A percentile compares a stretch with the other conserved stretches of the same genome.
phyloP scores from a whole-genome alignment of 2,888 invertebrate species.

The Perdita meconis region DNA sequence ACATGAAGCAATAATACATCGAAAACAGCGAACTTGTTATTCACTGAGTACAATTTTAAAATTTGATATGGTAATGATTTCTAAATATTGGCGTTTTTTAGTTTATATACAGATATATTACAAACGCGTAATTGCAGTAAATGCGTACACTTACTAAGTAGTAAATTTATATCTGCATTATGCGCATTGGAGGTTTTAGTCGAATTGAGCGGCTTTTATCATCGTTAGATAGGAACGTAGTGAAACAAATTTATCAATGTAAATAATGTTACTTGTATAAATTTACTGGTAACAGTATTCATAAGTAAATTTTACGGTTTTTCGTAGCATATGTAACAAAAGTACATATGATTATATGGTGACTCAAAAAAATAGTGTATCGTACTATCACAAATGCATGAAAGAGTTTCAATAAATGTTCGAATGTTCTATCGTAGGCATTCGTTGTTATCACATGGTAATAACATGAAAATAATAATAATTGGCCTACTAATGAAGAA shows the following conservation, averaged over 20 bases:
- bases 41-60: conserved; percentile 9
- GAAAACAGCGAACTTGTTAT: conserved; percentile 17
- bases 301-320: not conserved
- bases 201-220: too few relatives aligned
- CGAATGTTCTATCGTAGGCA: too few relatives aligned
- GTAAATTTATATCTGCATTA: not conserved
- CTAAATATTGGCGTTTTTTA: not conserved
- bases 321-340: not conserved
- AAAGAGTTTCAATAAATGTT: too few relatives aligned
- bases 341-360: too few relatives aligned
- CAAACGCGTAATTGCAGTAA: not conserved
- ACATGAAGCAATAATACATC: conserved; percentile 14
- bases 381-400: too few relatives aligned
- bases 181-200: not conserved
- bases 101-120: not conserved
- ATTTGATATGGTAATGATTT: not conserved
- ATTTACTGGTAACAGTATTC: conserved; percentile 1
- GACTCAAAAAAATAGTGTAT: too few relatives aligned
- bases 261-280: not conserved
- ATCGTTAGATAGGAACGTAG: too few relatives aligned
- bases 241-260: not conserved
- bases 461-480: too few relatives aligned
- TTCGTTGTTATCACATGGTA: too few relatives aligned
- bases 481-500: too few relatives aligned
- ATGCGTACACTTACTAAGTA: not conserved